Evolutionary conservation across 1,140 invertebrate species (phyloP).

Genomic region (Sogatella furcifera): DNA sequence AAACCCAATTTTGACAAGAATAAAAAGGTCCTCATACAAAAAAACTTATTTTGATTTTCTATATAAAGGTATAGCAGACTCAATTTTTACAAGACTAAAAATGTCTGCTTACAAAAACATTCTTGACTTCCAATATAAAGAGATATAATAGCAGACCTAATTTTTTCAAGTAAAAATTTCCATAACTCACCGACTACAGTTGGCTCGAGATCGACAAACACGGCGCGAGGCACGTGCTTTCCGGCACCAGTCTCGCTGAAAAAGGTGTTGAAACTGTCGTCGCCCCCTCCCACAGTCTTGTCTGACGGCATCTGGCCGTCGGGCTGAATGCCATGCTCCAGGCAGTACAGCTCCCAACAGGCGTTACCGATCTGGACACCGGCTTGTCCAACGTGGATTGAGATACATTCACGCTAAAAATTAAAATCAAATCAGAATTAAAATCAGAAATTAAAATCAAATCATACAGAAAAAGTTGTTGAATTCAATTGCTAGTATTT

Average conservation of each 20-base stretch:
- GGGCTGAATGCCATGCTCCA: slow-evolving; percentile 82
- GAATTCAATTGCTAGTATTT: no score
- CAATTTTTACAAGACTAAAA: no score
- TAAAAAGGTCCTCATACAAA: no score
- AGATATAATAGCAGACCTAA: no score
- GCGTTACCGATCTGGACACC: slow-evolving; percentile 63
- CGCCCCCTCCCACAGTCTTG: slow-evolving; percentile 54
- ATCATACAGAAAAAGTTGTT: no score
- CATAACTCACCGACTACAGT: slow-evolving; percentile 48
- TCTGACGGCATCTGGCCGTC: slow-evolving; percentile 76
- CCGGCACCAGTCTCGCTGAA: slow-evolving; percentile 40
- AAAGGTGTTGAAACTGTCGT: slow-evolving; percentile 60
- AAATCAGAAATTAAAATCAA: no score
- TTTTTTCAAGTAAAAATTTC: slow-evolving; percentile 31
- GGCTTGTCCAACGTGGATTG: slow-evolving; percentile 54
- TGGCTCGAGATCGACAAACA: slow-evolving; percentile 56
- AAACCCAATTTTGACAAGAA: no score
- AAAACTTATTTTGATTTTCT: no score
- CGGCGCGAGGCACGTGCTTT: slow-evolving; percentile 49
- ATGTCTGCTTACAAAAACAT: no score
- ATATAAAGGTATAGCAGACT: no score
- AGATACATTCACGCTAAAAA: slow-evolving; percentile 54
- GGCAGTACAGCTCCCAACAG: slow-evolving; percentile 66
- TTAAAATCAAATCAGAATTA: neutral
- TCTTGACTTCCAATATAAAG: no score